Conservation (phyloP, 2,797 vertebrate genomes). For the Mareca penelope region DNA sequence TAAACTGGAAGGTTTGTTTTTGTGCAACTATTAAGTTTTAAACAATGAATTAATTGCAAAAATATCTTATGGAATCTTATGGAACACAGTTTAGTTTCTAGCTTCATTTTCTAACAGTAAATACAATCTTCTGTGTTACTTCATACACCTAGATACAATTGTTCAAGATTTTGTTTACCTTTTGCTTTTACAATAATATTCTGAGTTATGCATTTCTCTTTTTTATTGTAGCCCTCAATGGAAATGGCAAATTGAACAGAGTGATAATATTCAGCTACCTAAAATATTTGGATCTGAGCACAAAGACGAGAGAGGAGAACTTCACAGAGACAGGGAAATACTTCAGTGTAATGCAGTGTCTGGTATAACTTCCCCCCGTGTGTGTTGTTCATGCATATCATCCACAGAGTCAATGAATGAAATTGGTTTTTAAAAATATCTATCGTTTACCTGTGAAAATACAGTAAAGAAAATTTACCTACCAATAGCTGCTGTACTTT, state of each 20-base stretch:
- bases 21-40: neutral
- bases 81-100: neutral
- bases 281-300: neutral
- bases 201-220: neutral
- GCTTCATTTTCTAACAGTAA: neutral
- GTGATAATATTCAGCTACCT: neutral
- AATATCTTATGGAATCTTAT: neutral
- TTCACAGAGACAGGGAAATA: neutral
- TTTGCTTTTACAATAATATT: neutral
- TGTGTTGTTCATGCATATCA: neutral
- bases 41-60: neutral
- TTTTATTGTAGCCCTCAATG: neutral
- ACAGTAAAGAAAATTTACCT: slow-evolving; percentile 72
- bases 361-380: neutral
- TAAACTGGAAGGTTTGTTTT: neutral
- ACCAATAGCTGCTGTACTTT: slow-evolving; percentile 66
- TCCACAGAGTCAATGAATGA: neutral
- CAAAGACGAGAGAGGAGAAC: neutral
- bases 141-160: neutral
- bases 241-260: neutral
- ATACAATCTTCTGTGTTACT: neutral
- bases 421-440: neutral
- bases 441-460: slow-evolving; percentile 54
- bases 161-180: neutral
- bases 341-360: neutral